Evolutionary conservation across 2,797 vertebrate species (phyloP), one percentile per base, ranked within the genome.

Genomic region (Poecilia gillii): DNA sequence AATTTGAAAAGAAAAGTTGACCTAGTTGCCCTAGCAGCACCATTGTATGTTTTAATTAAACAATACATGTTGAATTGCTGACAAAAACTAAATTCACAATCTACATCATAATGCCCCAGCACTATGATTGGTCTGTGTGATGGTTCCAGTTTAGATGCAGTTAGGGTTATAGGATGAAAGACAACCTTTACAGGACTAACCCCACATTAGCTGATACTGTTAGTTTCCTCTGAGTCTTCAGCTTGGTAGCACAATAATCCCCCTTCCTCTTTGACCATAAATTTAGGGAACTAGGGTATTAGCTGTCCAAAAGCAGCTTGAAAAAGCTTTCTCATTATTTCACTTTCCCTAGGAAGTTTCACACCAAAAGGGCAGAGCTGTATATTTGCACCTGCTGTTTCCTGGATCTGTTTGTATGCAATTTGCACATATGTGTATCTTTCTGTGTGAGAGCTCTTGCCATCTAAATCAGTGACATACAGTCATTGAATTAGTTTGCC

Each of bases 251-350:
- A 90, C 90, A 80, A 88, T 75, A 75, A 81, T 84, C 39, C 73
- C 1, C 87, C 70, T 90, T 45, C 87, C 82, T 78, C 43, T 82
- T 74, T 88, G 89, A 87, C 87, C 81, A 90, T 84, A 90, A 89
- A 85, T 80, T 84, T 64, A 85, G 82, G 83, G 84, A 87, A 91
- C 85, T 82, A 72, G 76, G 79, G 90, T 85, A 94, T 93, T 93
- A 92, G 87, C 87, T 91, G 81, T 92, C 77, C 89, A 92, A 93
- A 93, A 89, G 84, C 88, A 90, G 82, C 88, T 85, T 92, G 84
- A 91, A 91, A 89, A 84, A 91, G 77, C 86, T 59, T 43, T 88
- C 72, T 73, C 74, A 25, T 76, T 86, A 70, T 84, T 59, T 81
- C 71, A 41, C 68, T 71, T 87, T 88, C 49, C 75, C 75, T 79